These are phyloP conservation scores for Rhinella marina DNA, from an alignment of 2,797 vertebrate genomes.

Conservation along the genomic window DNA sequence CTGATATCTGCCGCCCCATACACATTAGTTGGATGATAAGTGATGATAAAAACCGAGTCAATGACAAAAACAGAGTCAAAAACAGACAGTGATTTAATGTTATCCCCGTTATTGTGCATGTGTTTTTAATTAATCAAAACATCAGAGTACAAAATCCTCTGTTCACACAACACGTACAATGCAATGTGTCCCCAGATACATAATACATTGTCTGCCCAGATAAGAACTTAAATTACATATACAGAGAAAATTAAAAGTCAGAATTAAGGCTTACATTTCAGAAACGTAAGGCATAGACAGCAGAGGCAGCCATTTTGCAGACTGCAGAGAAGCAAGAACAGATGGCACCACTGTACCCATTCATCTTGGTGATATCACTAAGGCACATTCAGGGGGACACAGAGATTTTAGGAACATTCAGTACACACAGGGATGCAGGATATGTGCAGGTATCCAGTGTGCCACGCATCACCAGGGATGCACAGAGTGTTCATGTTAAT, in stretches of 20 bases:
- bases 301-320: not conserved
- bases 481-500: not conserved
- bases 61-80: not conserved
- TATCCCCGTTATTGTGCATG: not conserved
- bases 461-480: not conserved
- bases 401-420: no score
- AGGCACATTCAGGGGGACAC: not conserved
- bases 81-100: not conserved
- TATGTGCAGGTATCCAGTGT: conserved; percentile 7
- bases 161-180: not conserved
- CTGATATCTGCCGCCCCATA: no score
- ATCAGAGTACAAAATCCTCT: not conserved
- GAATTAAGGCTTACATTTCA: not conserved
- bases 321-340: not conserved
- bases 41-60: not conserved
- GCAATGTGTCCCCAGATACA: not conserved
- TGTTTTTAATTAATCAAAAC: not conserved
- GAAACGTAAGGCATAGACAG: not conserved
- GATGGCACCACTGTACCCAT: not conserved
- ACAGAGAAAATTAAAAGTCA: not conserved
- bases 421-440: not conserved
- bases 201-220: not conserved
- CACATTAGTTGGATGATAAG: not conserved
- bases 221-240: not conserved
- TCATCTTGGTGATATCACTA: not conserved